phyloP scores from a whole-genome alignment of 23 tunicate genomes.

The Styela plicata region DNA sequence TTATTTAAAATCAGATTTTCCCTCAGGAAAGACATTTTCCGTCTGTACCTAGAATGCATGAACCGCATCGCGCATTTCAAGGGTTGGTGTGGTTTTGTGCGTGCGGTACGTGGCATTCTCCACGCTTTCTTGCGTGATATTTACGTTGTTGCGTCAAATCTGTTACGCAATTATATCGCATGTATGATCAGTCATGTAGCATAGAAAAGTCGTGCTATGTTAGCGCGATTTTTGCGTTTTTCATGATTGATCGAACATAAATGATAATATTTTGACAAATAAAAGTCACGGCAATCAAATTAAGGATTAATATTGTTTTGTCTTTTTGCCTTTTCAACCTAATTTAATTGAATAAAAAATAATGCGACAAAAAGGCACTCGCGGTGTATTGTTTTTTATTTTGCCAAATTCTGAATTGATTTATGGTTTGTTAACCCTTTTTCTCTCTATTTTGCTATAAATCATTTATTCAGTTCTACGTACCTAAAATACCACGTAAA shows the following conservation, averaged over 20 bases:
- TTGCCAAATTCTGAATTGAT: too few species aligned
- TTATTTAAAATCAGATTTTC: background rate
- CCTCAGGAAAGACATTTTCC: background rate
- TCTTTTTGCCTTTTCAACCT: background rate
- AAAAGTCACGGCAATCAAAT: background rate
- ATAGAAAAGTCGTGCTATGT: too few species aligned
- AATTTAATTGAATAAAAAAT: background rate
- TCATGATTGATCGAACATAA: background rate
- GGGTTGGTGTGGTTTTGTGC: background rate
- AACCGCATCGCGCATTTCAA: background rate
- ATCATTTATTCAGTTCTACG: too few species aligned
- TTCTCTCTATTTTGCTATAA: too few species aligned
- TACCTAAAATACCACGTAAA: too few species aligned
- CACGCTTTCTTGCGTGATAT: background rate
- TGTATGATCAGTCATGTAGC: background rate
- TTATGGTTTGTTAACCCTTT: too few species aligned
- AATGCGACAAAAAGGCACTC: background rate
- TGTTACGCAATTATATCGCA: background rate
- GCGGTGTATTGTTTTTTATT: too few species aligned
- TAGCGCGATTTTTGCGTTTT: too few species aligned
- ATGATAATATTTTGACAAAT: background rate
- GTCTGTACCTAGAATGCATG: background rate
- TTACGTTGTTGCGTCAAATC: background rate
- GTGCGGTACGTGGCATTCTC: background rate
- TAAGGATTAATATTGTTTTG: background rate